Percentiles rank a stretch among this genome's conserved stretches.
These are phyloP conservation scores for Drosophila limbata DNA, from an alignment of 2,888 invertebrate species.

Conservation along the genomic window DNA sequence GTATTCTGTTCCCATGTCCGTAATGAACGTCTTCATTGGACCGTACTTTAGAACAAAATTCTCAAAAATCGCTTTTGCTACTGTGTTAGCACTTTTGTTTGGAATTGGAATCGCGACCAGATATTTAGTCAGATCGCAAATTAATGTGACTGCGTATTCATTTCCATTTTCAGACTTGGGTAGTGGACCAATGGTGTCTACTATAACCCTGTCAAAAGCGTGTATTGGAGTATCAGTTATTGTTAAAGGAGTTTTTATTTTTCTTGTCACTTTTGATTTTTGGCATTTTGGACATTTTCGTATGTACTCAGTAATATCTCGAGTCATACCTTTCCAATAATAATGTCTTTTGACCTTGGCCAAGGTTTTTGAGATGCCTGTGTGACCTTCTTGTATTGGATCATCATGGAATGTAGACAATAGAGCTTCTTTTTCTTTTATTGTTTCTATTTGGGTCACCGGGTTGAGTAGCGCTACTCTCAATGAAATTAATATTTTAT, in stretches of 20 bases:
- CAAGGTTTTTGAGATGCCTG: background rate
- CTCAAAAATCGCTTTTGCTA: too few relatives aligned
- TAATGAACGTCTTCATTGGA: too few relatives aligned
- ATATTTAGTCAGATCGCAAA: too few relatives aligned
- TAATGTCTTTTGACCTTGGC: background rate
- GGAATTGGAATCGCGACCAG: too few relatives aligned
- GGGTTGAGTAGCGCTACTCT: constrained; percentile 19
- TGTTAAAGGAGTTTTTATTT: background rate
- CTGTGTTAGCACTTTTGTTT: too few relatives aligned
- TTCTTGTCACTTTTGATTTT: constrained; percentile 4
- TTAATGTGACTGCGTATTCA: too few relatives aligned
- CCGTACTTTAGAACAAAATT: too few relatives aligned
- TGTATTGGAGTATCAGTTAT: background rate
- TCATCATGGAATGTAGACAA: constrained; percentile 8
- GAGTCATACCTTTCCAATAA: constrained; percentile 11
- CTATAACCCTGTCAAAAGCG: constrained; percentile 5
- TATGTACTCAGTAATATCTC: background rate
- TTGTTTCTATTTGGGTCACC: background rate
- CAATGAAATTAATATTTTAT: background rate
- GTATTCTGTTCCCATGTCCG: too few relatives aligned
- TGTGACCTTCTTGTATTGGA: constrained; percentile 4
- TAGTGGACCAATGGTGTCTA: too few relatives aligned
- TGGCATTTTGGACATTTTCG: constrained; percentile 13
- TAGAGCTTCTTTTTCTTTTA: constrained; percentile 11
- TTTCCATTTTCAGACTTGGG: too few relatives aligned